phyloP scores from a whole-genome alignment of 1,140 invertebrate genomes.

The Arion vulgaris region DNA sequence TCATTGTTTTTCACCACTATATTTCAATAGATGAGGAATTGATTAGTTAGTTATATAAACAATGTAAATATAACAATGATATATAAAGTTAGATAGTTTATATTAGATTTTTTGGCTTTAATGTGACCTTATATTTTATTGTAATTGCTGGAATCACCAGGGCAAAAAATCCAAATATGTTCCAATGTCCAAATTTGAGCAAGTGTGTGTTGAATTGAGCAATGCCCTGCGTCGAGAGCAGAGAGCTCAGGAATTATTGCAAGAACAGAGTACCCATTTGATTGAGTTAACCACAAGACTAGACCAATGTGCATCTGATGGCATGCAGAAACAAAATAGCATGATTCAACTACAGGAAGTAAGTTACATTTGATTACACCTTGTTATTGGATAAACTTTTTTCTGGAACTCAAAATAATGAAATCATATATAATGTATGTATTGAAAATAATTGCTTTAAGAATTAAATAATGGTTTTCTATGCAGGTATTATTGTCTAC shows the following conservation, averaged over 20 bases:
- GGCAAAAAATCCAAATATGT: slow-evolving; percentile 51
- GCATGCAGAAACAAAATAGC: slow-evolving; percentile 58
- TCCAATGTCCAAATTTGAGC: slow-evolving; percentile 66
- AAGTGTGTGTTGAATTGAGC: slow-evolving; percentile 66
- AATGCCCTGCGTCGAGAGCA: slow-evolving; percentile 64
- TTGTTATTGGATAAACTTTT: too few species aligned
- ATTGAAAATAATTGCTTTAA: too few species aligned
- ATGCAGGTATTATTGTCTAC: too few species aligned
- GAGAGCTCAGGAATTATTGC: slow-evolving; percentile 65
- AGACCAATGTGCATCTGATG: slow-evolving; percentile 59
- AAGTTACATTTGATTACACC: too few species aligned
- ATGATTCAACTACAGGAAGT: slow-evolving; percentile 40
- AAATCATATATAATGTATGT: too few species aligned
- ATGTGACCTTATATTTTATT: too few species aligned
- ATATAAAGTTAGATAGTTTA: neutral
- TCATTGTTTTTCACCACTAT: too few species aligned
- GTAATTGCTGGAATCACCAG: slow-evolving; percentile 41
- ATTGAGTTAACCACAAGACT: slow-evolving; percentile 59
- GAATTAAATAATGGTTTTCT: too few species aligned
- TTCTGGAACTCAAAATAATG: too few species aligned
- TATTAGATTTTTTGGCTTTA: neutral
- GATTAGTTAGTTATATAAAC: too few species aligned
- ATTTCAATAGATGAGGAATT: too few species aligned
- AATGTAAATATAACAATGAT: too few species aligned
- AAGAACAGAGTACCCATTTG: slow-evolving; percentile 67